Percentiles rank a stretch among this genome's conserved stretches.
phyloP scores from a whole-genome alignment of 1,140 invertebrate genomes.

The Melanaphis sacchari region DNA sequence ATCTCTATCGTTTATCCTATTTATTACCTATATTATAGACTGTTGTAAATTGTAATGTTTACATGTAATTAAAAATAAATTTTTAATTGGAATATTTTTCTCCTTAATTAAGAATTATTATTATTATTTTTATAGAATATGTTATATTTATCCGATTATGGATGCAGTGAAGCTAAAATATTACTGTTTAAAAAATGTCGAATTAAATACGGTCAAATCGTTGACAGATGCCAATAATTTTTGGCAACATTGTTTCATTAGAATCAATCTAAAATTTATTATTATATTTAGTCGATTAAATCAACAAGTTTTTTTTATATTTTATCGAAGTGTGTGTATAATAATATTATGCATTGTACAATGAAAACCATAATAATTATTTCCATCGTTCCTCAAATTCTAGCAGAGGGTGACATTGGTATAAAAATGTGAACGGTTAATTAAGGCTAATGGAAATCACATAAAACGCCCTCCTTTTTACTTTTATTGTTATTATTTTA shows the following conservation, averaged over 20 bases:
- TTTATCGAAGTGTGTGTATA: neutral
- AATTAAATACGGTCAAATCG: neutral
- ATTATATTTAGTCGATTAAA: slow-evolving; percentile 12
- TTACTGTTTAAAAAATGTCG: neutral
- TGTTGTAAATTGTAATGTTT: no score
- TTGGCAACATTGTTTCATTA: slow-evolving; percentile 3
- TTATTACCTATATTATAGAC: no score
- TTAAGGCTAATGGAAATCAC: slow-evolving; percentile 37
- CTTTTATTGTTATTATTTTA: neutral
- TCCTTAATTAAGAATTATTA: no score
- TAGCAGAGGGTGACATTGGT: slow-evolving; percentile 19
- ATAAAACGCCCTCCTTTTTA: slow-evolving; percentile 23
- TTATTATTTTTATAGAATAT: neutral
- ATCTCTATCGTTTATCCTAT: neutral
- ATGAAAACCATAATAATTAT: slow-evolving; percentile 27
- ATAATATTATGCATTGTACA: neutral
- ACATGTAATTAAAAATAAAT: no score
- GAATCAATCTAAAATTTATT: neutral
- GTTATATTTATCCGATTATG: neutral
- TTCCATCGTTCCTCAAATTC: slow-evolving; percentile 40
- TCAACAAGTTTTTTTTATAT: slow-evolving; percentile 31
- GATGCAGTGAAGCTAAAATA: neutral
- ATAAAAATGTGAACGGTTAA: slow-evolving; percentile 27
- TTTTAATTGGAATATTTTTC: no score
- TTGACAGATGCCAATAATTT: neutral